phyloP scores from a whole-genome alignment of 2,113 vertebrate genomes.

The Ranitomeya imitator region DNA sequence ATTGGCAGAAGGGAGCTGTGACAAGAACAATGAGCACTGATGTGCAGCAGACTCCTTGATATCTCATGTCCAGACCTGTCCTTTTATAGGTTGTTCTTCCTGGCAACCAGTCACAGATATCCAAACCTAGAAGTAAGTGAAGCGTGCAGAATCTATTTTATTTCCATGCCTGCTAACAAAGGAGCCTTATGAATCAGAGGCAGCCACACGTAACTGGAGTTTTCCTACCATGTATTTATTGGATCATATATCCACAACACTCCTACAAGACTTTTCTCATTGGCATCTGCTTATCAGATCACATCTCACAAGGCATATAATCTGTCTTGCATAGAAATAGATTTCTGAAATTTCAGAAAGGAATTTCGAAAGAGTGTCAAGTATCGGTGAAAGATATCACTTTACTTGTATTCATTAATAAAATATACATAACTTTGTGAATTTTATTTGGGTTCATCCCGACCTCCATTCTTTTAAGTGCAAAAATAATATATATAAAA shows the following conservation, averaged over 20 bases:
- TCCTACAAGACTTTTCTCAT: not conserved
- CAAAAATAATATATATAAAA: not conserved
- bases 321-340: not conserved
- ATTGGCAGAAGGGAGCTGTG: not conserved
- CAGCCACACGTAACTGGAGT: not conserved
- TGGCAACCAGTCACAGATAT: conserved; percentile 2
- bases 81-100: conserved; percentile 8
- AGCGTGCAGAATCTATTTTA: not conserved
- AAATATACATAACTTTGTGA: not conserved
- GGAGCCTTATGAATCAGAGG: not conserved
- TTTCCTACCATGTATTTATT: conserved; percentile 6
- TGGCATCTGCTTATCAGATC: not conserved
- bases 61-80: conserved; percentile 22
- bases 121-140: not conserved
- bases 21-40: not conserved
- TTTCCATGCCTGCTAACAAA: not conserved
- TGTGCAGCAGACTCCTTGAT: not conserved
- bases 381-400: not conserved
- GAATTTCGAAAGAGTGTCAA: not conserved
- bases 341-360: not conserved
- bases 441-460: not conserved
- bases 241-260: conserved; percentile 1
- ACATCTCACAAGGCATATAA: not conserved
- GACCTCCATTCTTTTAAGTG: not conserved
- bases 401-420: not conserved